These are phyloP conservation scores for Spheniscus humboldti DNA, from an alignment of 2,797 vertebrate genomes.

Conservation along the genomic window DNA sequence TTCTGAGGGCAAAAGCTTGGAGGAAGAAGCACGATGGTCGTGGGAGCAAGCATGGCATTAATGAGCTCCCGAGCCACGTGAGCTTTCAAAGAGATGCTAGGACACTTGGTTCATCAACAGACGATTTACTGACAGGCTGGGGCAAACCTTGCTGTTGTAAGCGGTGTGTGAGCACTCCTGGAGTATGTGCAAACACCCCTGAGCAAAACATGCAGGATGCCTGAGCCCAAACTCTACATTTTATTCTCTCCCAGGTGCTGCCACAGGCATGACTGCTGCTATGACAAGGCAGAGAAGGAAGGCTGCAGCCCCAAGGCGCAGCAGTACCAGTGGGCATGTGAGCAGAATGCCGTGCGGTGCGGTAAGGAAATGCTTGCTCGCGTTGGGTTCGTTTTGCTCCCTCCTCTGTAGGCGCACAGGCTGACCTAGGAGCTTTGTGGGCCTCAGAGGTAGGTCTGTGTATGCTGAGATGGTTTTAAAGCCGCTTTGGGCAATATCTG, in stretches of 20 bases:
- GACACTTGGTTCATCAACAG: neutral
- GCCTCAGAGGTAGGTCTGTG: neutral
- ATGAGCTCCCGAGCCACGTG: neutral
- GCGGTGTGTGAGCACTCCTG: neutral
- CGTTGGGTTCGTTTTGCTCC: rapidly evolving
- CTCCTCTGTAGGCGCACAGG: neutral
- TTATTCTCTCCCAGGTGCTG: conserved; percentile 80
- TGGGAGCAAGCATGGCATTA: neutral
- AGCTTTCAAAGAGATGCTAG: neutral
- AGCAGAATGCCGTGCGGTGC: conserved; percentile 75
- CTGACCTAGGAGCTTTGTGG: neutral
- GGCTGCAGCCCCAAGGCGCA: conserved; percentile 81
- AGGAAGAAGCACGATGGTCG: neutral
- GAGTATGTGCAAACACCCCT: neutral
- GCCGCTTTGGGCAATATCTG: rapidly evolving
- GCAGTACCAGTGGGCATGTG: conserved; percentile 82
- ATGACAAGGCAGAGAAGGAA: conserved; percentile 78
- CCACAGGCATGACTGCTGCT: conserved; percentile 89
- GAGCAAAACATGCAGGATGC: neutral
- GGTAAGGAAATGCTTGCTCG: conserved; percentile 66
- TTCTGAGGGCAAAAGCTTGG: neutral
- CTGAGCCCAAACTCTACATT: neutral
- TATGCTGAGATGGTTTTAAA: neutral
- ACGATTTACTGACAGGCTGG: neutral
- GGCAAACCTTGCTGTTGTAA: neutral